Conservation (phyloP, 1,140 invertebrate genomes). For the Sycophaga agraensis region DNA sequence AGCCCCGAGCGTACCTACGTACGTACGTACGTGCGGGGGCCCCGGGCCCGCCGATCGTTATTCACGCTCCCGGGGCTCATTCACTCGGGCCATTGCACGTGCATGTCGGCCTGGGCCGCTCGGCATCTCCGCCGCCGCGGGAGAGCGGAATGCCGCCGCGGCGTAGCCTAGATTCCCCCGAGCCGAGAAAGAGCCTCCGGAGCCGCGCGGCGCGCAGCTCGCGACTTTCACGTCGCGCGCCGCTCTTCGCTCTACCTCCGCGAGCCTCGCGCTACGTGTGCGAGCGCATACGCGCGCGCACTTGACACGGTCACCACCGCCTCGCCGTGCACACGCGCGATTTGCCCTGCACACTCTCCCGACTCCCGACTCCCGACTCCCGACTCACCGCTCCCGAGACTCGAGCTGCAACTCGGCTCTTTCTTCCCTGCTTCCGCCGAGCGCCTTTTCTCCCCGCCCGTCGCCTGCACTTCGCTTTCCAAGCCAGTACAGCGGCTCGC, state of each 20-base stretch:
- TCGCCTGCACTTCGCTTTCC: no score
- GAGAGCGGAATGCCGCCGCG: conserved; percentile 30
- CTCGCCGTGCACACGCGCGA: background rate
- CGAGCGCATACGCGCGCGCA: background rate
- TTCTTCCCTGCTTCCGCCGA: no score
- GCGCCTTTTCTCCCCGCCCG: no score
- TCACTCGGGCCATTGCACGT: no score
- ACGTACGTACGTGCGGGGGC: no score
- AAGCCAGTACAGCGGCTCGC: no score
- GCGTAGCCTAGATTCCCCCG: conserved; percentile 26
- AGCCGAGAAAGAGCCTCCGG: background rate
- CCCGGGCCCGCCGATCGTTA: no score
- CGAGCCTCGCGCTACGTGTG: background rate
- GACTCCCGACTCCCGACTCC: background rate
- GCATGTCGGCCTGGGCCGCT: no score
- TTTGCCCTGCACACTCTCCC: background rate
- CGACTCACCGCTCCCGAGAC: background rate
- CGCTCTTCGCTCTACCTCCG: background rate
- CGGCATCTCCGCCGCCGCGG: background rate
- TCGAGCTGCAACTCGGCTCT: no score
- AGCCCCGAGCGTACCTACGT: no score
- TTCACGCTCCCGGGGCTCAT: no score
- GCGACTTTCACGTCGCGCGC: conserved; percentile 7
- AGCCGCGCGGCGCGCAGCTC: conserved; percentile 3
- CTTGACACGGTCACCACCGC: conserved; percentile 8